phyloP scores from a whole-genome alignment of 2,888 invertebrate genomes.

The Macrosiphum euphorbiae region DNA sequence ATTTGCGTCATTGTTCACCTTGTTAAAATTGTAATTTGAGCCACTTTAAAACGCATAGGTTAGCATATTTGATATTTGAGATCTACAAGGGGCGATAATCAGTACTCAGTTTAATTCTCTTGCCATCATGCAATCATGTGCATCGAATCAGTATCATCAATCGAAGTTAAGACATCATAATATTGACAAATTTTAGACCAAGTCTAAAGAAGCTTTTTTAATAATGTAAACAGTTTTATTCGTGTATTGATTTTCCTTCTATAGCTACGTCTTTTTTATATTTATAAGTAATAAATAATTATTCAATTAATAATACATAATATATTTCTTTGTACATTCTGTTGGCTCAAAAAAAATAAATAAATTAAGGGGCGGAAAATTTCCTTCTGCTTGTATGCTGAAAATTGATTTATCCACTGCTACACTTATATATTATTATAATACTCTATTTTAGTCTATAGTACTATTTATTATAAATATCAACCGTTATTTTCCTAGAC shows the following conservation, averaged over 20 bases:
- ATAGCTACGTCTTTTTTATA: background rate
- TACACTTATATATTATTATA: background rate
- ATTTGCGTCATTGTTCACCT: too few species aligned
- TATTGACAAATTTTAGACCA: background rate
- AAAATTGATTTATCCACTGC: background rate
- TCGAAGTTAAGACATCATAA: background rate
- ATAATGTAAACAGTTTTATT: background rate
- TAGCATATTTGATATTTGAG: background rate
- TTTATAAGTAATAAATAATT: background rate
- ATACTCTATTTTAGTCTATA: background rate
- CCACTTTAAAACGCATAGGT: too few species aligned
- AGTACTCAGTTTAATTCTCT: background rate
- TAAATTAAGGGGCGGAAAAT: background rate
- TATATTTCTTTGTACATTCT: background rate
- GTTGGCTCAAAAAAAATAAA: background rate
- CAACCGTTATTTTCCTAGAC: conserved; percentile 24
- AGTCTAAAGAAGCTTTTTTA: background rate
- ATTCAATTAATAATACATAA: background rate
- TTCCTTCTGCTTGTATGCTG: background rate
- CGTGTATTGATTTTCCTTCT: background rate
- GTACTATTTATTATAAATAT: background rate
- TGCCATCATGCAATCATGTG: background rate
- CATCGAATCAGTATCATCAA: background rate
- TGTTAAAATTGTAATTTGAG: too few species aligned
- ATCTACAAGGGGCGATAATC: background rate